Percentiles rank a stretch among this genome's conserved stretches.
Conservation (phyloP, 2,113 vertebrate species). For the Phyllopteryx taeniolatus region DNA sequence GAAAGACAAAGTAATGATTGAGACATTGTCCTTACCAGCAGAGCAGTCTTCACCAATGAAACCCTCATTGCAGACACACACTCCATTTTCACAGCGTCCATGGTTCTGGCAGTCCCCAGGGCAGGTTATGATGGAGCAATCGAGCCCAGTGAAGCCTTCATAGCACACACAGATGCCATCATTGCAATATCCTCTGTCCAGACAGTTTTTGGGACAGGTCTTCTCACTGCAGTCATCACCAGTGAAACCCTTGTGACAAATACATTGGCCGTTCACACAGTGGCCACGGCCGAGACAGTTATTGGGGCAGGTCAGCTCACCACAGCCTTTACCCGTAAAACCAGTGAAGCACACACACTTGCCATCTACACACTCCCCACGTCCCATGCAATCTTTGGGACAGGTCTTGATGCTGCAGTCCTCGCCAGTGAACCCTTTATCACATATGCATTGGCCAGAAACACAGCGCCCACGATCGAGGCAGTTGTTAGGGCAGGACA, state of each 20-base stretch:
- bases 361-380: conserved; percentile 80
- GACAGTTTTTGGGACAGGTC: conserved; percentile 82
- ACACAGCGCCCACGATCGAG: conserved; percentile 75
- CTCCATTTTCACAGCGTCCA: conserved; percentile 79
- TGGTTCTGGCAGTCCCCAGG: conserved; percentile 77
- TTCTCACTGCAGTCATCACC: conserved; percentile 83
- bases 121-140: conserved; percentile 79
- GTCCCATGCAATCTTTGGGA: conserved; percentile 78
- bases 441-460: conserved; percentile 79
- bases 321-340: conserved; percentile 81
- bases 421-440: conserved; percentile 74
- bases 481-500: conserved; percentile 83
- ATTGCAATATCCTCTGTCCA: conserved; percentile 76
- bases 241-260: conserved; percentile 80
- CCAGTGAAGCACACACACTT: conserved; percentile 79
- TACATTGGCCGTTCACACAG: conserved; percentile 81
- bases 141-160: conserved; percentile 76
- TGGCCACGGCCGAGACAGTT: conserved; percentile 80
- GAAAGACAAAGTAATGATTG: neutral
- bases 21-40: conserved; percentile 62
- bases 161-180: conserved; percentile 83
- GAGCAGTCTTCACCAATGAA: conserved; percentile 85
- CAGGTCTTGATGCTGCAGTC: conserved; percentile 84
- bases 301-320: conserved; percentile 76
- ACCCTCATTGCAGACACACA: conserved; percentile 81